A percentile compares a stretch with the other conserved stretches of the same genome.
These are phyloP conservation scores for Apaloderma vittatum DNA, from an alignment of 2,113 vertebrate genomes.

Conservation along the genomic window DNA sequence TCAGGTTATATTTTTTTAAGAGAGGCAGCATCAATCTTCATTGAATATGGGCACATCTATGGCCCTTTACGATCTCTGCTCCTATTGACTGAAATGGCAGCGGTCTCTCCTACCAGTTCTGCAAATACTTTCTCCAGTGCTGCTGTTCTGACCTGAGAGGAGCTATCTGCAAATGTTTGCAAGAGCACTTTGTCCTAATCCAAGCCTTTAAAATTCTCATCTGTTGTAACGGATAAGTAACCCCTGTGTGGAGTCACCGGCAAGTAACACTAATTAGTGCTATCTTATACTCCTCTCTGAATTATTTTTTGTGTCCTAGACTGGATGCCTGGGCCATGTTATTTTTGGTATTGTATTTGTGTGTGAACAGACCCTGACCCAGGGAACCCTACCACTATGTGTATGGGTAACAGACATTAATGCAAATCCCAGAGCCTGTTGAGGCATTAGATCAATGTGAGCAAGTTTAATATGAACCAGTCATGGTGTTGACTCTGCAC, in stretches of 20 bases:
- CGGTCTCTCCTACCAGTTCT: not conserved
- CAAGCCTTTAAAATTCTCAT: not conserved
- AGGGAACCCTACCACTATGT: not conserved
- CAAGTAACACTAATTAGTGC: not conserved
- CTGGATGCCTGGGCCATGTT: not conserved
- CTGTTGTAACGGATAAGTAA: not conserved
- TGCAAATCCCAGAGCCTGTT: not conserved
- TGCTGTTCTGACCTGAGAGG: not conserved
- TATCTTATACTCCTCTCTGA: not conserved
- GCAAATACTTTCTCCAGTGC: not conserved
- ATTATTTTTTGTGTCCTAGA: not conserved
- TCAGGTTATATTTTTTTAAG: not conserved
- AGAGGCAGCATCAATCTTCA: not conserved
- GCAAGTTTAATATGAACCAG: not conserved
- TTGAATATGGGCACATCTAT: not conserved
- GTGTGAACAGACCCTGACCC: not conserved
- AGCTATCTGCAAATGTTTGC: not conserved
- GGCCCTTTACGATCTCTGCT: not conserved
- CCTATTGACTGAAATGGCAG: not conserved
- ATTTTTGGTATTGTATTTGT: not conserved
- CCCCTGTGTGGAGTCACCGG: not conserved
- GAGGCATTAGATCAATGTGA: not conserved
- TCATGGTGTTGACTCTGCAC: not conserved
- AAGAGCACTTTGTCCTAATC: not conserved
- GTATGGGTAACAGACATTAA: not conserved